Evolutionary conservation across 2,888 invertebrate genomes (phyloP), one percentile per base, ranked within the genome.

Genomic region (Coremacera marginata): DNA sequence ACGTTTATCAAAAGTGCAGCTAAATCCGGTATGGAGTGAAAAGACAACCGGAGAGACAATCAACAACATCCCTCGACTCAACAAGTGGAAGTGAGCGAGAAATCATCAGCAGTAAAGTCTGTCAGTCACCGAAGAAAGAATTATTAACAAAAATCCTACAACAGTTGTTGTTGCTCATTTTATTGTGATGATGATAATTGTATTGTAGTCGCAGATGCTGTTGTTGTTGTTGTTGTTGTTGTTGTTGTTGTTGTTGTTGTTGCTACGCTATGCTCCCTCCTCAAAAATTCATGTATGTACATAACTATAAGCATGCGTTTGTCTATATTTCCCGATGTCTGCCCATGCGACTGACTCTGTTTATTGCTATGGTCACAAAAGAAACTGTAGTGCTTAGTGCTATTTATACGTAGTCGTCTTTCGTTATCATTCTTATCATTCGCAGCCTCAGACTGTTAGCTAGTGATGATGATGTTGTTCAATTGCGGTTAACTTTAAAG

Each of bases 21-120:
- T 55, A 74, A 74, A 67, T 34, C 70, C 67, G 63, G 44, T 63
- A n/a, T 65, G 31, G 16, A 67, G 57, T 67, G 60, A 19, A 73
- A 60, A 62, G 63, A 55, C 80, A 80, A 86, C 84, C 83, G 81
- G 81, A 81, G 77, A 78, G 78, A 71, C 80, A 83, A 80, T 76
- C 76, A 80, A 75, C 82, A 78, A 52, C 63, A 63, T 31, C 22
- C 34, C 52, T 34, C 37, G 52, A 52, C 67, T 31, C 22, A 37
- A 52, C 37, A 67, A 67, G 67, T 74, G 67, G 52, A 65, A 73
- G 63, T 52, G 49, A 63, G 63, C 52, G 67, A 34, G 34, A 63
- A 62, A 19, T 44, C 51, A 63, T 25, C 63, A 73, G 9, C 49
- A 55, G n/a, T 52, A 57, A 11, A 44, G 44, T 44, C 14, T 44